phyloP scores from a whole-genome alignment of 2,113 vertebrate genomes.

The Boleophthalmus pectinirostris region DNA sequence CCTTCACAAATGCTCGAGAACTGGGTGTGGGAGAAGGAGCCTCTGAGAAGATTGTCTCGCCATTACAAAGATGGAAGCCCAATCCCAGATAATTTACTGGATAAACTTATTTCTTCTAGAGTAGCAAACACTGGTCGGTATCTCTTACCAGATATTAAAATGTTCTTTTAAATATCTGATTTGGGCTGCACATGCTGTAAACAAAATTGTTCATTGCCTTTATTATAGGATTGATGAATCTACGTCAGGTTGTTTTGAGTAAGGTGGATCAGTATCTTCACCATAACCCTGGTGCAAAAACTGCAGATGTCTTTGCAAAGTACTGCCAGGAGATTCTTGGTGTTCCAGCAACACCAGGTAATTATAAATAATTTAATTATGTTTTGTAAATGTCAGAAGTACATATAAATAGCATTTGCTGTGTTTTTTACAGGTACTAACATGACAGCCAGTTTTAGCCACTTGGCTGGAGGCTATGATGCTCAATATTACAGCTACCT shows the following conservation, averaged over 20 bases:
- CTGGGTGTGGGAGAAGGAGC: constrained; percentile 94
- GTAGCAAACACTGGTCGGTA: constrained; percentile 89
- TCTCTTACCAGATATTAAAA: not conserved
- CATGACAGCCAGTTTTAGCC: constrained; percentile 79
- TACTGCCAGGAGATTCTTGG: constrained; percentile 86
- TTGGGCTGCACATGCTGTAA: not conserved
- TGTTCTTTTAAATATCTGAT: not conserved
- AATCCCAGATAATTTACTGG: constrained; percentile 82
- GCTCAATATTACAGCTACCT: constrained; percentile 95
- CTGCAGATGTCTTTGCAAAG: constrained; percentile 85
- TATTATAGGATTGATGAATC: constrained; percentile 86
- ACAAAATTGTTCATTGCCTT: constrained; percentile 23
- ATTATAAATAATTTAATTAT: constrained; percentile 1
- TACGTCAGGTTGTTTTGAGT: constrained; percentile 92
- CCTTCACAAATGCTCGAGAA: constrained; percentile 97
- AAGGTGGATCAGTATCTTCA: constrained; percentile 92
- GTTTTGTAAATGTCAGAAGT: not conserved
- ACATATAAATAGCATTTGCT: not conserved
- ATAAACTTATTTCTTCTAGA: constrained; percentile 89
- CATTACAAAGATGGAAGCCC: constrained; percentile 87
- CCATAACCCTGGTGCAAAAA: constrained; percentile 77
- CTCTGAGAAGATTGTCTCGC: constrained; percentile 86
- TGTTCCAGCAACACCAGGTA: constrained; percentile 90
- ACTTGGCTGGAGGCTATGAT: constrained; percentile 91
- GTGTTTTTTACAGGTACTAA: constrained; percentile 71